phyloP scores from a whole-genome alignment of 2,113 vertebrate species.

The Rhagologus leucostigma region DNA sequence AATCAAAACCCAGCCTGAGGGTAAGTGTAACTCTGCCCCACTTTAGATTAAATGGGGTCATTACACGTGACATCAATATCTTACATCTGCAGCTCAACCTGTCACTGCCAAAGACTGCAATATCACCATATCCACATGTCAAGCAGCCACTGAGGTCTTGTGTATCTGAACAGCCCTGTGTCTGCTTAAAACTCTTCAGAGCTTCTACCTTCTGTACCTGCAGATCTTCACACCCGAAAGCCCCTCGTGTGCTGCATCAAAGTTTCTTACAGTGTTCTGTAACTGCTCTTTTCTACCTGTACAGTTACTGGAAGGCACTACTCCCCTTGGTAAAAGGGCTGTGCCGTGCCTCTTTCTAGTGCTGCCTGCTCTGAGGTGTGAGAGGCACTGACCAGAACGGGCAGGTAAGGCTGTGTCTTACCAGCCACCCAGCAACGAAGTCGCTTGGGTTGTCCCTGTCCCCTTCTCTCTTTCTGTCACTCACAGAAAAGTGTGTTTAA shows the following conservation, averaged over 20 bases:
- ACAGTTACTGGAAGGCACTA: background rate
- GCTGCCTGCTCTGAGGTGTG: background rate
- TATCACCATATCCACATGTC: background rate
- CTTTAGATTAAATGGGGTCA: background rate
- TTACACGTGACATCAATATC: background rate
- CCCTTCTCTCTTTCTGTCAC: background rate
- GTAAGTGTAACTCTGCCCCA: background rate
- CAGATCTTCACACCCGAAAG: background rate
- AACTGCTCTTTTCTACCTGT: background rate
- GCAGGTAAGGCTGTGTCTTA: background rate
- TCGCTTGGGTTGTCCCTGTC: no score
- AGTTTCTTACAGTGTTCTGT: background rate
- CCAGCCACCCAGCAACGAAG: background rate
- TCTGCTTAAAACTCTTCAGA: background rate
- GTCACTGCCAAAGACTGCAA: background rate
- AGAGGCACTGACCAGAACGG: accelerated
- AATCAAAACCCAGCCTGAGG: background rate
- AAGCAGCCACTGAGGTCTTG: background rate
- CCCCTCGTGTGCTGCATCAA: accelerated
- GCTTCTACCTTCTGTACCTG: background rate
- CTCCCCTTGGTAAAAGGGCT: background rate
- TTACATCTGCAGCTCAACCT: background rate
- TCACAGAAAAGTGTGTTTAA: background rate
- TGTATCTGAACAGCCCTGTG: background rate
- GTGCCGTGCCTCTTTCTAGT: background rate